These are phyloP conservation scores for Drosophila pseudotakahashii DNA, from an alignment of 2,888 invertebrate species.

Conservation along the genomic window DNA sequence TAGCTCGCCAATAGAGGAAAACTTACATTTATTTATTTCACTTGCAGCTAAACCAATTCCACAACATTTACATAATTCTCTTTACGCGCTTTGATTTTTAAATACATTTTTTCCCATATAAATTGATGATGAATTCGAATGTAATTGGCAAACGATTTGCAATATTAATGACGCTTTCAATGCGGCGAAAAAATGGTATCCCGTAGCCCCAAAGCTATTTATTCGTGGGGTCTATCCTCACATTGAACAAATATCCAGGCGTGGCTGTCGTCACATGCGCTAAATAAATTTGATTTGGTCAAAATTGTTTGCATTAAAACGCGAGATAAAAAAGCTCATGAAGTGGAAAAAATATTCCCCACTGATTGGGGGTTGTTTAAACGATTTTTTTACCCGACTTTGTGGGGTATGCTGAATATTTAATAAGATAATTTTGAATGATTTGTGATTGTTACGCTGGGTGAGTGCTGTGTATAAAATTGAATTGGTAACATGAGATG, in stretches of 20 bases:
- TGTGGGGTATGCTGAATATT: slow-evolving; percentile 20
- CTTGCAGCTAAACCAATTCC: slow-evolving; percentile 2
- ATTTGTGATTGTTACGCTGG: slow-evolving; percentile 25
- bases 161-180: slow-evolving; percentile 58
- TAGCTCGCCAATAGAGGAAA: neutral
- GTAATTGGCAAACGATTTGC: slow-evolving; percentile 61
- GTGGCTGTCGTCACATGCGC: slow-evolving; percentile 44
- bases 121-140: slow-evolving; percentile 47
- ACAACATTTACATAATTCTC: slow-evolving; percentile 1
- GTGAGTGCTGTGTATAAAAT: neutral
- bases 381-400: neutral
- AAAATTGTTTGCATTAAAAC: slow-evolving; percentile 34
- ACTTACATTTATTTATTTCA: neutral
- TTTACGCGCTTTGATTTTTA: slow-evolving; percentile 14
- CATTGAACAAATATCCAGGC: neutral
- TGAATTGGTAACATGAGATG: neutral
- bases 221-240: slow-evolving; percentile 7
- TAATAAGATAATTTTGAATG: slow-evolving; percentile 32
- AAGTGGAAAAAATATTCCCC: slow-evolving; percentile 21
- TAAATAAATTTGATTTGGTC: slow-evolving; percentile 59
- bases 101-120: slow-evolving; percentile 32
- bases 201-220: slow-evolving; percentile 12
- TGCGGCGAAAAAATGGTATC: slow-evolving; percentile 17
- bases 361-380: slow-evolving; percentile 17
- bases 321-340: slow-evolving; percentile 4